Evolutionary conservation across 2,888 invertebrate genomes (phyloP), one percentile per base, ranked within the genome.

Genomic region (Euplexia lucipara): DNA sequence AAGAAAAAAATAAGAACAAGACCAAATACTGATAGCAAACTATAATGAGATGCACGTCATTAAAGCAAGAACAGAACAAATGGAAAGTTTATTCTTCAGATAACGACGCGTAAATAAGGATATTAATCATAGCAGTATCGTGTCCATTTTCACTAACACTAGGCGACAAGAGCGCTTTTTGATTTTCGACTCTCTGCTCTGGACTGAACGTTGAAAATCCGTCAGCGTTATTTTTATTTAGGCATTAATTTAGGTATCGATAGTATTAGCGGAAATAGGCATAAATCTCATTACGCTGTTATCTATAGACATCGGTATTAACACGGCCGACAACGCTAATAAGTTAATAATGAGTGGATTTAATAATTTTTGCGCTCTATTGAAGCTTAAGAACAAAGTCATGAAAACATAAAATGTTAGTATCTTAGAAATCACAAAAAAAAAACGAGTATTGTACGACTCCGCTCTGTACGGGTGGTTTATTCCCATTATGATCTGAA

Each of bases 61-160:
- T 64, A 59, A 64, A 65, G 64, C 79, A 42, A 66, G 71, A 59
- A 12, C 30, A 45, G 37, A 44, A 67, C 75, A 70, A 83, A 82
- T 83, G 88, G 88, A 88, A 88, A 88, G 85, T 88, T 88, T 88
- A 81, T 79, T 72, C 62, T n/a, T 49, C 48, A 69, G 83, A 82
- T 83, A 86, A 84, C 59, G 63, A 41, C 51, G 66, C 57, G 75
- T 71, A 81, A 86, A 82, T 87, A 85, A 84, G 81, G 83, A 81
- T 80, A 83, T 87, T 70, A 79, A 84, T 86, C 83, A 83, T 75
- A 54, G 51, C 61, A 57, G 54, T 64, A 54, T 57, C 67, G 63
- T 53, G 48, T 56, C 18, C 81, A 78, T 61, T 70, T 49, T 14
- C 48, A 51, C 32, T 26, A 26, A 26, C 26, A 26, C 26, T 26